Conservation (phyloP, 2,888 invertebrate species). For the Perithous albicinctus region DNA sequence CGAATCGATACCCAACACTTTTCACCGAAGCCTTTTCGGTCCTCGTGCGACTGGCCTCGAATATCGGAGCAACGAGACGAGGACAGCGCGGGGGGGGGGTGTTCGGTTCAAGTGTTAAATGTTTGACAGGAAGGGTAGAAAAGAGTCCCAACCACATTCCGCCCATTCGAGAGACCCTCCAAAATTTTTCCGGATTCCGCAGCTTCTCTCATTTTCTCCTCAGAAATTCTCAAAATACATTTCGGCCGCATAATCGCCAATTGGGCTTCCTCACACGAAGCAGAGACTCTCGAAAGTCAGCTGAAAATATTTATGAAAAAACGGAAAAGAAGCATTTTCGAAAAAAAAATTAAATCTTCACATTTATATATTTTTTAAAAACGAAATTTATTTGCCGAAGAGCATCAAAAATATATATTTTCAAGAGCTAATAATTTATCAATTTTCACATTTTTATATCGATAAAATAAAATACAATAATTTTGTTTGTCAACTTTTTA, state of each 20-base stretch:
- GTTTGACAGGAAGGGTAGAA: slow-evolving; percentile 77
- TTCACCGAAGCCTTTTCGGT: slow-evolving; percentile 58
- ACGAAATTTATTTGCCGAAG: no score
- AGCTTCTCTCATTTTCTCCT: slow-evolving; percentile 24
- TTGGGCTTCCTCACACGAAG: slow-evolving; percentile 64
- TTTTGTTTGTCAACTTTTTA: no score
- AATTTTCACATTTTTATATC: no score
- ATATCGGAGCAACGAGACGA: slow-evolving; percentile 65
- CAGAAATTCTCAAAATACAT: slow-evolving; percentile 31
- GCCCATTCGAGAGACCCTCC: slow-evolving; percentile 64
- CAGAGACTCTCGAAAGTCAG: slow-evolving; percentile 71
- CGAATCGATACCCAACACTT: slow-evolving; percentile 42
- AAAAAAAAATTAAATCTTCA: background rate
- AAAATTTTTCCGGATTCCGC: slow-evolving; percentile 24
- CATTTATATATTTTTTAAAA: no score
- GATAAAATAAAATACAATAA: no score
- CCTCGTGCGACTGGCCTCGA: slow-evolving; percentile 62
- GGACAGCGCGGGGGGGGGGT: slow-evolving; percentile 56
- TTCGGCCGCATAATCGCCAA: slow-evolving; percentile 69
- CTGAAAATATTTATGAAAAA: slow-evolving; percentile 62
- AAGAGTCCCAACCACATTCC: slow-evolving; percentile 70
- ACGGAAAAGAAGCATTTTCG: slow-evolving; percentile 2
- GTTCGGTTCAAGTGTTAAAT: slow-evolving; percentile 71
- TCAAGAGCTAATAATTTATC: background rate
- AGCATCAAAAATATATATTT: background rate